phyloP scores from a whole-genome alignment of 2,113 vertebrate genomes.

The Pangasianodon hypophthalmus region DNA sequence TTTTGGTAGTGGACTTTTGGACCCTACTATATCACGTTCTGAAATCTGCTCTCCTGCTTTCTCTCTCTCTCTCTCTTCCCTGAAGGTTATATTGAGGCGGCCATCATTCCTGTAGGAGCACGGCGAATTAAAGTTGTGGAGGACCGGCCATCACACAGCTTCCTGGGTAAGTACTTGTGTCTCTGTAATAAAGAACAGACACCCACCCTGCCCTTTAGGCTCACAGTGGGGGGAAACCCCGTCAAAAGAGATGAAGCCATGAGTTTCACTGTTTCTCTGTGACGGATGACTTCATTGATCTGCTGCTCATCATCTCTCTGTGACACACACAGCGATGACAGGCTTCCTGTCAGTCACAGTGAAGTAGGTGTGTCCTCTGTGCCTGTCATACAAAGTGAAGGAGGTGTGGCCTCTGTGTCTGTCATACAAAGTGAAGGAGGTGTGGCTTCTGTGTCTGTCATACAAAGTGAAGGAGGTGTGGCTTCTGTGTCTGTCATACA shows the following conservation, averaged over 20 bases:
- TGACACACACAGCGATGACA: background rate
- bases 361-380: background rate
- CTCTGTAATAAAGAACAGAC: constrained; percentile 29
- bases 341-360: background rate
- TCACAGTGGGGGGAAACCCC: background rate
- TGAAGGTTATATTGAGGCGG: constrained; percentile 93
- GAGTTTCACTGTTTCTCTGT: background rate
- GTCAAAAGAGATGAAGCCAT: background rate
- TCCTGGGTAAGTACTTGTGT: constrained; percentile 84
- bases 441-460: background rate
- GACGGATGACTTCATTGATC: constrained; percentile 12
- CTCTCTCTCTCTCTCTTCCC: constrained; percentile 49
- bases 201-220: background rate
- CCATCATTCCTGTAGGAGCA: constrained; percentile 90
- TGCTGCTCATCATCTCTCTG: background rate
- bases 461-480: background rate
- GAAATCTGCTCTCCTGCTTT: constrained; percentile 23
- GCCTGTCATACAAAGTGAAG: background rate
- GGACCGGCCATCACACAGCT: constrained; percentile 94
- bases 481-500: background rate
- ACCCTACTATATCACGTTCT: background rate
- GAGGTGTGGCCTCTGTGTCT: background rate
- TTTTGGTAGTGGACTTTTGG: constrained; percentile 18
- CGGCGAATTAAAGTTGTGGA: constrained; percentile 93
- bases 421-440: background rate